Conservation (phyloP, 1,140 invertebrate species). For the Zophobas atratus region DNA sequence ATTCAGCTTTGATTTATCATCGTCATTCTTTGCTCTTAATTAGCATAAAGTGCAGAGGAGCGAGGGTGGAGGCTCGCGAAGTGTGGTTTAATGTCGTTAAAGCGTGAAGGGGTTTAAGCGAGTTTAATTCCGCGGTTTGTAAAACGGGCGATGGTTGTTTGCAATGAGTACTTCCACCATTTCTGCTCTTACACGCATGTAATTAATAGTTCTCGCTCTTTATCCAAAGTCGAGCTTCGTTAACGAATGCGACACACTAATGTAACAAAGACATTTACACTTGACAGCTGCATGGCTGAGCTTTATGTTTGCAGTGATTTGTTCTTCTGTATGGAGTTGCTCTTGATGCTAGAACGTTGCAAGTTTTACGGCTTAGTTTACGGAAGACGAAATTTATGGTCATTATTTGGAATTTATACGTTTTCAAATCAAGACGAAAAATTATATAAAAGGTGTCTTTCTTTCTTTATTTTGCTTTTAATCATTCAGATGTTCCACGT, state of each 20-base stretch:
- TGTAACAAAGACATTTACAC: constrained; percentile 44
- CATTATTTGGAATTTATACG: too few species aligned
- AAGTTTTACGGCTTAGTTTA: too few species aligned
- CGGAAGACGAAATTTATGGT: too few species aligned
- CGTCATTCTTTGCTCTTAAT: constrained; percentile 46
- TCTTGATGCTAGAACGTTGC: not conserved
- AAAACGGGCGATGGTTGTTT: not conserved
- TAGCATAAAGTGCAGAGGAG: constrained; percentile 42
- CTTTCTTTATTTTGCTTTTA: too few species aligned
- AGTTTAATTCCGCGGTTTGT: not conserved
- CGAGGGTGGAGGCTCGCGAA: not conserved
- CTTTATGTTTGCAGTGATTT: constrained; percentile 23
- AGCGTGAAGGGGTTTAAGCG: constrained; percentile 12
- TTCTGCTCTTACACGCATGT: constrained; percentile 5
- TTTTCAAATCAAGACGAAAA: too few species aligned
- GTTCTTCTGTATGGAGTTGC: not conserved
- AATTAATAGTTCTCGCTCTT: constrained; percentile 39
- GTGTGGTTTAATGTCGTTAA: not conserved
- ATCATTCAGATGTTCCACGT: too few species aligned
- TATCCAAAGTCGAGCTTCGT: constrained; percentile 32
- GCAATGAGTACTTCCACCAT: constrained; percentile 11
- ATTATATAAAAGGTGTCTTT: too few species aligned
- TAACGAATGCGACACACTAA: constrained; percentile 40
- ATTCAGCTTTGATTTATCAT: constrained; percentile 48
- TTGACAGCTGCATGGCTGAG: constrained; percentile 11